These are phyloP conservation scores for Philonicus albiceps DNA, from an alignment of 2,888 invertebrate genomes.

Conservation along the genomic window DNA sequence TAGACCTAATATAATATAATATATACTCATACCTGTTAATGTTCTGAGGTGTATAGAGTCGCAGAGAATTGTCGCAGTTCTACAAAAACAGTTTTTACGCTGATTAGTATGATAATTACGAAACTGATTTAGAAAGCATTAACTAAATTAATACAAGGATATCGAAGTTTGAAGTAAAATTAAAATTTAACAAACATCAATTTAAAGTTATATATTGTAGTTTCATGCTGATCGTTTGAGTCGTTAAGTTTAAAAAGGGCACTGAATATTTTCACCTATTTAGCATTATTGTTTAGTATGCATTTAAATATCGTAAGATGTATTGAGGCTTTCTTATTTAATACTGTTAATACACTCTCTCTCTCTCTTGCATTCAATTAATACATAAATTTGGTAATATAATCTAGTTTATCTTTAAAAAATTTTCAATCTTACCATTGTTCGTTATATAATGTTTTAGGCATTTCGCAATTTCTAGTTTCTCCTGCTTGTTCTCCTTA, in stretches of 20 bases:
- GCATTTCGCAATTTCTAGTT: neutral
- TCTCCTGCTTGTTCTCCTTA: neutral
- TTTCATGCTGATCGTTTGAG: neutral
- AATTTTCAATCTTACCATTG: neutral
- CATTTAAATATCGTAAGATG: neutral
- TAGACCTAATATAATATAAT: too few species aligned
- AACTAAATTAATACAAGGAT: neutral
- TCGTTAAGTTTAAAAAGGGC: neutral
- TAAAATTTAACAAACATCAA: neutral
- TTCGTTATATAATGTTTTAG: slow-evolving; percentile 2
- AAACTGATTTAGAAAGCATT: neutral
- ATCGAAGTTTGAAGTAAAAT: neutral
- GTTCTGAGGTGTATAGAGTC: too few species aligned
- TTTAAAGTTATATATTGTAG: neutral
- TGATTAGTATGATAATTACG: neutral
- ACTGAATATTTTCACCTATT: neutral
- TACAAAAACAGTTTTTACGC: too few species aligned
- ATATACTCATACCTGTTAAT: too few species aligned
- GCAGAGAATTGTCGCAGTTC: too few species aligned
- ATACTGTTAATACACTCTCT: neutral
- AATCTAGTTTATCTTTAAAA: neutral
- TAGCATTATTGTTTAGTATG: neutral
- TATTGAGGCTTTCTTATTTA: neutral
- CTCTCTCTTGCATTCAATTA: neutral
- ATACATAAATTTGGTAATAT: neutral